Base-by-base conservation (phyloP, 2,797 vertebrate genomes). In the Mormyrus proboscirostris region DNA sequence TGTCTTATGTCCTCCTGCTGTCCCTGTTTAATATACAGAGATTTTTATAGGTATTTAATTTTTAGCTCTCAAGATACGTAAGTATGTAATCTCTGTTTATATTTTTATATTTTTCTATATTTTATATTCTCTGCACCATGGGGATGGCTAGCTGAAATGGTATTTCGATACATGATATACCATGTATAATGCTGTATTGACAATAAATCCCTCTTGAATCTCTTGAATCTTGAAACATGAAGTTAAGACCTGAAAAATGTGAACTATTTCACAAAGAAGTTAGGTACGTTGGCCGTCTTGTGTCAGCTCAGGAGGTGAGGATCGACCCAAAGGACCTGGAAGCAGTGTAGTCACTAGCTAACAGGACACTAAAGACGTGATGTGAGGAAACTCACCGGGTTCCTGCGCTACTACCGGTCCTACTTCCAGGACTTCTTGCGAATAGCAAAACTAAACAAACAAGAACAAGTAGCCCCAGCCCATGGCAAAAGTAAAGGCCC, bases 391-490 rank as follows among this genome's bases (percentile, higher is more conserved):
- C 62, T 90, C 49, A 41, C 57, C 16, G 89, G 89, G 22, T 90
- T 91, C 88, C 88, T 90, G 7, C 22, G 88, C 85, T 90, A 90
- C 19, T 89, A 91, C 16, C 73, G 44, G 2, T 79, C 88, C 4
- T 90, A 90, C 76, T 55, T 89, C 12, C 89, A 90, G 73, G 86
- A 91, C 16, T 90, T 91, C 76, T 91, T 76, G 10, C 0, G 59
- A 38, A 85, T 89, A 25, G 62, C 62, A n/a, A 90, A 91, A 51
- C 90, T 88, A 25, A 33, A 33, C 29, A 88, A 90, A 76, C 10
- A 16, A 5, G 8, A 44, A 44, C 44, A 4, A 44, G 44, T 44
- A 44, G 44, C 44, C 44, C 10, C 22, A 88, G 12, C 3, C 6
- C 19, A 55, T 4, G 62, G 47, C 2, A 76, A 76, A 7, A 51